Percentiles rank a stretch among this genome's conserved stretches.
phyloP scores from a whole-genome alignment of 2,888 invertebrate species.

The Eumacrocentrus americanus region DNA sequence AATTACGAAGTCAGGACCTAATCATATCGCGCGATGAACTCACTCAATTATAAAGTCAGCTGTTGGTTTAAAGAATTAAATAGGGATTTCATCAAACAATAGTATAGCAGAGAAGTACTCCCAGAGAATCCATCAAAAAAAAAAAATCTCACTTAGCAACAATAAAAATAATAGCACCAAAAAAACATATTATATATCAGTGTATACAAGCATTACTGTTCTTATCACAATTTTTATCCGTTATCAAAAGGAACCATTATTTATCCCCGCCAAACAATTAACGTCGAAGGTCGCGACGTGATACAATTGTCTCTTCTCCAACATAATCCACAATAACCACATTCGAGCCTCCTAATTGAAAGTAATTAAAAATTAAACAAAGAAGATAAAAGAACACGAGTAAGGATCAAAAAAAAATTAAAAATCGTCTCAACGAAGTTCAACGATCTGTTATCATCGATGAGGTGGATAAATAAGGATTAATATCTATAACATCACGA shows the following conservation, averaged over 20 bases:
- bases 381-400: not conserved
- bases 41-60: not conserved
- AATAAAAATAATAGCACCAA: not conserved
- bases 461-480: not conserved
- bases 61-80: not conserved
- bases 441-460: not conserved
- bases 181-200: not conserved
- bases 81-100: too few relatives aligned
- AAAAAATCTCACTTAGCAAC: not conserved
- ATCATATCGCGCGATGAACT: not conserved
- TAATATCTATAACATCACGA: not conserved
- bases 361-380: not conserved
- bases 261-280: not conserved
- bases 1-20: not conserved
- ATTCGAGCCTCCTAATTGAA: not conserved
- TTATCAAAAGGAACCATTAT: not conserved
- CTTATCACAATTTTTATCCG: not conserved
- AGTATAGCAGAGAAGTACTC: too few relatives aligned
- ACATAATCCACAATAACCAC: not conserved
- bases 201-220: not conserved
- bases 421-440: not conserved
- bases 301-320: too few relatives aligned
- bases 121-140: too few relatives aligned
- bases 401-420: not conserved
- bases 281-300: not conserved